Evolutionary conservation across 2,113 vertebrate genomes (phyloP).

Genomic region (Melanerpes aurifrons): DNA sequence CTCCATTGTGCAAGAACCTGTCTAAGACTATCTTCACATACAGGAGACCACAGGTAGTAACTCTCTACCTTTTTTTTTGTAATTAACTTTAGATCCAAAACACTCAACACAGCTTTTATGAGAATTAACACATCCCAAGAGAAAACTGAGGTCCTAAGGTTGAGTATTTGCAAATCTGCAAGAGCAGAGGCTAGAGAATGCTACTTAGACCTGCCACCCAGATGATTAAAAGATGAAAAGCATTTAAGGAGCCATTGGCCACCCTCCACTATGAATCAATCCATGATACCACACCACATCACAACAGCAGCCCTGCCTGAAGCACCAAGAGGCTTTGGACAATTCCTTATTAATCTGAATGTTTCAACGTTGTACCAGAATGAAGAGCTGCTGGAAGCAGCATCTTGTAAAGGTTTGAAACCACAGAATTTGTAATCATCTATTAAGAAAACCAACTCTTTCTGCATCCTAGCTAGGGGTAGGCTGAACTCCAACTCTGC

Average conservation of each 20-base stretch:
- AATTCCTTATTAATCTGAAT: neutral
- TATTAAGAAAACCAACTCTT: neutral
- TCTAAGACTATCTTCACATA: rapidly evolving
- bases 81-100: neutral
- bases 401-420: neutral
- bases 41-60: neutral
- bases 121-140: neutral
- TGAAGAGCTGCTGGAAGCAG: neutral
- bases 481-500: neutral
- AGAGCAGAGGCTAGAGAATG: neutral
- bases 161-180: neutral
- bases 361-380: neutral
- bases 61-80: neutral
- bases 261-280: neutral
- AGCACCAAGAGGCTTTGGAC: neutral
- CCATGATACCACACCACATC: rapidly evolving
- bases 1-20: neutral
- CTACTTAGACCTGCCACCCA: neutral
- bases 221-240: neutral
- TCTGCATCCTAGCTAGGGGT: neutral
- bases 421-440: neutral
- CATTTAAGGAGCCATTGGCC: neutral
- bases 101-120: neutral
- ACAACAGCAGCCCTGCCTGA: neutral
- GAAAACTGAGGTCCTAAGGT: neutral